phyloP scores from a whole-genome alignment of 2,113 vertebrate genomes.

The Pan paniscus region DNA sequence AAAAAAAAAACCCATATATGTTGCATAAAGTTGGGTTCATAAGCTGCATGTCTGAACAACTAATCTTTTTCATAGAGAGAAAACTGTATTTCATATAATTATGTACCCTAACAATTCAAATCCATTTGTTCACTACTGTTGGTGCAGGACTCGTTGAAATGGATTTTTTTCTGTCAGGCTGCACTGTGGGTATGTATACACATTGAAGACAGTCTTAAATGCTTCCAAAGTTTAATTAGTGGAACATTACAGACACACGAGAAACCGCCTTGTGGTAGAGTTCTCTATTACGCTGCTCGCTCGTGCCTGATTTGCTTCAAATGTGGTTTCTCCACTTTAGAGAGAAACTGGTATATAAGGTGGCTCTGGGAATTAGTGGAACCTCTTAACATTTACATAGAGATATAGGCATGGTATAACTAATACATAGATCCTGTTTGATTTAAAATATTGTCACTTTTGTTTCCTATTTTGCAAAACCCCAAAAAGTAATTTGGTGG shows the following conservation, averaged over 20 bases:
- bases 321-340: neutral
- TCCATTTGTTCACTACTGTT: slow-evolving; percentile 53
- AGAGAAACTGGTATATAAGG: neutral
- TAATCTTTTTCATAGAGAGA: slow-evolving; percentile 41
- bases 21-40: slow-evolving; percentile 32
- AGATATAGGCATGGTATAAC: neutral
- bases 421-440: slow-evolving; percentile 14
- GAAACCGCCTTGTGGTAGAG: neutral
- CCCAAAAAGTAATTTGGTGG: neutral
- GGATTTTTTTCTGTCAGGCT: slow-evolving; percentile 40
- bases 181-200: neutral
- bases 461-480: slow-evolving; percentile 3
- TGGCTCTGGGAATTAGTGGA: neutral
- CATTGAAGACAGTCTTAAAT: slow-evolving; percentile 7
- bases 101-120: slow-evolving; percentile 48
- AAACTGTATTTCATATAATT: slow-evolving; percentile 32
- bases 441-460: slow-evolving; percentile 38
- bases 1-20: neutral
- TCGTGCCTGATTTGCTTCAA: neutral
- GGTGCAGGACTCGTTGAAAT: slow-evolving; percentile 38
- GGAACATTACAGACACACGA: neutral
- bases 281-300: neutral
- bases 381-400: neutral
- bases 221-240: slow-evolving; percentile 53
- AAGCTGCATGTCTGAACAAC: slow-evolving; percentile 49